phyloP scores from a whole-genome alignment of 2,888 invertebrate genomes.

The Rhimphoctona megacephalus region DNA sequence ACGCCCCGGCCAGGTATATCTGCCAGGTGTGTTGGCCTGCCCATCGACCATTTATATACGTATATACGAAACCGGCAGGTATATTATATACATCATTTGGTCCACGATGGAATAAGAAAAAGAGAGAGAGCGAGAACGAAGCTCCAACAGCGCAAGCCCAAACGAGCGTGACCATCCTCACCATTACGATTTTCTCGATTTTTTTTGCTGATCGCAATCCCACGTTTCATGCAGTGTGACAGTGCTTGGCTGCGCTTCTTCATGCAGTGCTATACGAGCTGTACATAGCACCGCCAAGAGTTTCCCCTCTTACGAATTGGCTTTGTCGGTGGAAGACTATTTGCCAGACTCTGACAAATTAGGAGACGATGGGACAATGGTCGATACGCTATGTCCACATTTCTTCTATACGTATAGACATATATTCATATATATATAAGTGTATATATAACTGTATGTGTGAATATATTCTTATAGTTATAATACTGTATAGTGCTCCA shows the following conservation, averaged over 20 bases:
- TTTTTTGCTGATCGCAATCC: constrained; percentile 50
- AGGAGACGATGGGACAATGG: constrained; percentile 69
- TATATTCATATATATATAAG: constrained; percentile 7
- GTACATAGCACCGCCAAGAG: constrained; percentile 40
- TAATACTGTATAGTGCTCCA: constrained; percentile 47
- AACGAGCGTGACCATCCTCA: constrained; percentile 71
- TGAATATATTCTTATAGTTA: constrained; percentile 31
- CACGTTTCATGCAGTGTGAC: constrained; percentile 36
- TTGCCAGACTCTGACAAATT: constrained; percentile 79
- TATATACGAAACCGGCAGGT: constrained; percentile 43
- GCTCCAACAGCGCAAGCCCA: constrained; percentile 49
- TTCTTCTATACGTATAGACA: constrained; percentile 20
- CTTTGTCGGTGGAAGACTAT: constrained; percentile 75
- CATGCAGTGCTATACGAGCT: constrained; percentile 28
- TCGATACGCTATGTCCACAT: constrained; percentile 55
- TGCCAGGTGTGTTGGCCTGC: constrained; percentile 68
- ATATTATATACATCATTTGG: constrained; percentile 45
- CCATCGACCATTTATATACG: constrained; percentile 21
- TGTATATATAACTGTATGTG: constrained; percentile 12
- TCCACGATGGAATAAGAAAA: not conserved
- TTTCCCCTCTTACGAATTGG: constrained; percentile 65
- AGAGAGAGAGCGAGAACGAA: constrained; percentile 27
- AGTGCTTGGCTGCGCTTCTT: constrained; percentile 47
- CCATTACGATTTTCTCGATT: constrained; percentile 70
- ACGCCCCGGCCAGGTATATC: constrained; percentile 75